Conservation (phyloP, 2,888 invertebrate species). For the Catonia carolina region DNA sequence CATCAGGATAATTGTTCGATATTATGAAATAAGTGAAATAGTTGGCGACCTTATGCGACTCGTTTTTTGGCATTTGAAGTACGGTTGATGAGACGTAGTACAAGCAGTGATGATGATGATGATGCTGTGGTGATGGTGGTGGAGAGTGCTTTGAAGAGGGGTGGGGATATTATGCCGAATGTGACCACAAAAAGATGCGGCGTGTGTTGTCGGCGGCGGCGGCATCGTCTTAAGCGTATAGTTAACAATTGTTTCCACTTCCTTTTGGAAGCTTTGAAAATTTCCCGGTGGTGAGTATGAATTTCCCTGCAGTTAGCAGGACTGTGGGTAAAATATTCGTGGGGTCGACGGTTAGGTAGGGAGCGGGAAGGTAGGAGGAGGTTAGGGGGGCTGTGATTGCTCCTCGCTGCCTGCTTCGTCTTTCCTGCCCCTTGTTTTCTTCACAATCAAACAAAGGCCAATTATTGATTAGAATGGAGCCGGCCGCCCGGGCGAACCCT, state of each 20-base stretch:
- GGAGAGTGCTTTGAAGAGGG: too few relatives aligned
- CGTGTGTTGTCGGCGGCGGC: slow-evolving; percentile 16
- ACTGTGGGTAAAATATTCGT: slow-evolving; percentile 13
- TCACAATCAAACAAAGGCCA: slow-evolving; percentile 27
- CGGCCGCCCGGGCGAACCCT: slow-evolving; percentile 18
- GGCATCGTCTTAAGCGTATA: not conserved
- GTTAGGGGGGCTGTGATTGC: slow-evolving; percentile 9
- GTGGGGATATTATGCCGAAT: not conserved
- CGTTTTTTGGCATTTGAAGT: too few relatives aligned
- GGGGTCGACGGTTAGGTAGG: not conserved
- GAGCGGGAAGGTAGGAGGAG: not conserved
- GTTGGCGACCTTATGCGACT: too few relatives aligned
- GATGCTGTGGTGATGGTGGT: too few relatives aligned
- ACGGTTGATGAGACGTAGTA: too few relatives aligned
- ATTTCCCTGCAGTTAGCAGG: slow-evolving; percentile 12
- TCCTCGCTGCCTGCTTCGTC: slow-evolving; percentile 1
- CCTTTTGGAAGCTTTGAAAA: slow-evolving; percentile 13
- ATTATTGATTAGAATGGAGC: slow-evolving; percentile 26
- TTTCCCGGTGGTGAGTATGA: slow-evolving; percentile 9
- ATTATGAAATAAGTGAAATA: too few relatives aligned
- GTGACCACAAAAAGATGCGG: slow-evolving; percentile 5
- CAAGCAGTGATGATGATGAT: too few relatives aligned
- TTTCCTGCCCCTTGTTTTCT: slow-evolving; percentile 23
- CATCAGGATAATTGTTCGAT: too few relatives aligned
- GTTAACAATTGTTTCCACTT: too few relatives aligned